Base-by-base conservation (phyloP, 2,113 vertebrate genomes). In the Megaceryle torquata region DNA sequence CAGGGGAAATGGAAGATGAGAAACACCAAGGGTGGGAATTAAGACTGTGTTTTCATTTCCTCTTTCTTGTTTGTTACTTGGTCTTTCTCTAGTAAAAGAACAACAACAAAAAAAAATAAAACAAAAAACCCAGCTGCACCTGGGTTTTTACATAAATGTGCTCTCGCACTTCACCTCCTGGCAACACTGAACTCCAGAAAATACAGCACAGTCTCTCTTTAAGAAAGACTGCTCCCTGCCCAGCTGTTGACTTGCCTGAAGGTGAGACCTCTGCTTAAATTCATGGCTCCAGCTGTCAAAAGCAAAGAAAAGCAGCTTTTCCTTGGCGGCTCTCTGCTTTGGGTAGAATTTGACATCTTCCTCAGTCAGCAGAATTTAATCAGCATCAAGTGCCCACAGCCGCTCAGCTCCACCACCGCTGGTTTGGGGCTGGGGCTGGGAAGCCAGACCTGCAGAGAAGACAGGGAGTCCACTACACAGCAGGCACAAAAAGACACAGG, bases 351-450 rank as follows among this genome's bases (percentile, higher is more conserved):
- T 98, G 97, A 98, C 97, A 98, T 97, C 97, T 97, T 97, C 97
- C 97, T 97, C 96, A 96, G 97, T 98, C 97, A 98, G 97, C 97
- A 98, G 96, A 98, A 98, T 97, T 97, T 97, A 97, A 98, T 98
- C 97, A 98, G 96, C 96, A 96, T 86, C 90, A 76, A 97, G 96
- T 97, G 95, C 97, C 97, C 97, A 97, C 96, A 97, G 97, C 97
- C 96, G 74, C 94, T 92, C 91, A 92, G 94, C 96, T 96, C 94
- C 87, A 94, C 95, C 94, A 95, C 93, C 5, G 70, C 86, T 78
- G 68, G 89, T 82, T 83, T 76, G 87, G 60, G 74, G 92, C 79
- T 95, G 69, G 63, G 78, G 77, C 83, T 71, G 80, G 93, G 94
- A 88, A 86, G 29, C 72, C 88, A 87, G 90, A 88, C 77, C 86